These are phyloP conservation scores for Pogona vitticeps DNA, from an alignment of 2,113 vertebrate genomes.

Conservation along the genomic window DNA sequence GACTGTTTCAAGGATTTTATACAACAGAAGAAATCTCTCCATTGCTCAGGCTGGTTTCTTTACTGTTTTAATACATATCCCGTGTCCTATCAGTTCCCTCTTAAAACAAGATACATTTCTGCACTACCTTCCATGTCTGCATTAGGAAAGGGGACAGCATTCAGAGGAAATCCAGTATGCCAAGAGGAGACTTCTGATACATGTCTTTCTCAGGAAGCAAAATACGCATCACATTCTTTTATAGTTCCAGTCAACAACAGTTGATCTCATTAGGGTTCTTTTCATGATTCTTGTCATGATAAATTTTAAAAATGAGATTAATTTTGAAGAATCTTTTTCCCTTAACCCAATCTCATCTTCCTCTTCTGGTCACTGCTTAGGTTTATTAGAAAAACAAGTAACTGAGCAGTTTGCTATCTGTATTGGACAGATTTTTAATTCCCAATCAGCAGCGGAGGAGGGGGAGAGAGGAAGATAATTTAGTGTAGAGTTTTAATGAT, in stretches of 20 bases:
- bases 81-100: slow-evolving; percentile 19
- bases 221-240: slow-evolving; percentile 15
- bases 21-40: slow-evolving; percentile 16
- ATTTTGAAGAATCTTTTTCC: neutral
- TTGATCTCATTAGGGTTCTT: accelerated
- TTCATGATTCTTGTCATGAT: neutral
- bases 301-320: neutral
- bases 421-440: neutral
- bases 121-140: slow-evolving; percentile 36
- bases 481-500: neutral
- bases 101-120: slow-evolving; percentile 57
- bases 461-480: too few species aligned
- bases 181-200: slow-evolving; percentile 56
- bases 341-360: too few species aligned
- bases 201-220: slow-evolving; percentile 24
- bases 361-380: too few species aligned
- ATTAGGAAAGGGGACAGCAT: slow-evolving; percentile 29
- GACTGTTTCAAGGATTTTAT: slow-evolving; percentile 51
- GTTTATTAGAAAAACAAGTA: too few species aligned
- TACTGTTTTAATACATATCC: neutral
- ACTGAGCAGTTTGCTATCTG: neutral
- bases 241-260: neutral
- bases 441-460: neutral
- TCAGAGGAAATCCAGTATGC: slow-evolving; percentile 35
- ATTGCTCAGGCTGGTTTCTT: slow-evolving; percentile 10